Percentiles rank a stretch among this genome's conserved stretches.
Conservation (phyloP, 1,140 invertebrate genomes). For the Scaptodrosophila lebanonensis region DNA sequence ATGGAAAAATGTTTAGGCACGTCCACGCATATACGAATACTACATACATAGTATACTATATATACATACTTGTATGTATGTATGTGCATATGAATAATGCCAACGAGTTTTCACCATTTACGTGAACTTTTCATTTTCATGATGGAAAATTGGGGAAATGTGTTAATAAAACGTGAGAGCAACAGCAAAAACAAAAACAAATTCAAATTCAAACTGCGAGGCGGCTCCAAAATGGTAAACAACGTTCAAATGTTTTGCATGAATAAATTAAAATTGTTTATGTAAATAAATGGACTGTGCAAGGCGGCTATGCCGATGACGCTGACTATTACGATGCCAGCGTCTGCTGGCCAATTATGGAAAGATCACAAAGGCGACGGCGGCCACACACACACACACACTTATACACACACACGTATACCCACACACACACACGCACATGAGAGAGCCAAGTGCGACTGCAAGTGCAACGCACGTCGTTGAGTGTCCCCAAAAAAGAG, state of each 20-base stretch:
- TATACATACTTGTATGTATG: no score
- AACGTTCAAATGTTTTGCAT: slow-evolving; percentile 48
- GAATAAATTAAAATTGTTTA: slow-evolving; percentile 42
- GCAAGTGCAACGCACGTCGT: slow-evolving; percentile 55
- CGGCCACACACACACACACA: no score
- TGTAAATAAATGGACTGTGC: slow-evolving; percentile 3
- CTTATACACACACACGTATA: no score
- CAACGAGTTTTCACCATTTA: slow-evolving; percentile 49
- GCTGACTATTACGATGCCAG: no score
- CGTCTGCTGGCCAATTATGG: slow-evolving; percentile 36
- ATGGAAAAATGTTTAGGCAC: slow-evolving; percentile 31
- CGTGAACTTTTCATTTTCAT: slow-evolving; percentile 56
- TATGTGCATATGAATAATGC: no score
- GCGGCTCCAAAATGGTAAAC: slow-evolving; percentile 26
- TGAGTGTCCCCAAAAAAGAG: slow-evolving; percentile 45
- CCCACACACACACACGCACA: no score
- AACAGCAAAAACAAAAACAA: background rate
- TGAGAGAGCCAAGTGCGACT: slow-evolving; percentile 6
- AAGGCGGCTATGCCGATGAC: slow-evolving; percentile 2
- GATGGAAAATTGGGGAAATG: slow-evolving; percentile 48
- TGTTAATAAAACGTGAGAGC: slow-evolving; percentile 51
- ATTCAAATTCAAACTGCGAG: background rate
- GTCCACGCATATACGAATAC: no score
- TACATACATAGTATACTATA: no score
- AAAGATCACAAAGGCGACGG: background rate